Evolutionary conservation across 2,113 vertebrate genomes (phyloP), one percentile per base, ranked within the genome.

Genomic region (Toxotes chatareus): DNA sequence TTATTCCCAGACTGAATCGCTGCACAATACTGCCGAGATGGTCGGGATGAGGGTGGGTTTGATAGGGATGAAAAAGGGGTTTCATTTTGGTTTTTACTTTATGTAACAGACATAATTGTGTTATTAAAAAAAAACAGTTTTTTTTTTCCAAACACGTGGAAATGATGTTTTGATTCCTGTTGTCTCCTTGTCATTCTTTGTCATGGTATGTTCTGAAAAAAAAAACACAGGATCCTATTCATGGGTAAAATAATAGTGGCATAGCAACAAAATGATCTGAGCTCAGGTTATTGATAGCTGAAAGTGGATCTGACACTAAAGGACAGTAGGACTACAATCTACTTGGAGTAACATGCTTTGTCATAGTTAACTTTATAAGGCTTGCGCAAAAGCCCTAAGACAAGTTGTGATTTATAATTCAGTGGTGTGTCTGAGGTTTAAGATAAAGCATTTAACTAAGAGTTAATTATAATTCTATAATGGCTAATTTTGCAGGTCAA

Each of bases 41-140:
- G 89, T 89, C 78, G 85, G 90, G 90, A 87, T 84, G 78, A 91
- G 89, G 91, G 89, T 86, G 90, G 91, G 90, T 91, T 93, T 94
- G 87, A 91, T 91, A 91, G 88, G 90, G 89, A 85, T 44, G 64
- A 83, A 89, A 88, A 90, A 62, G 76, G 90, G 91, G 82, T 71
- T 80, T 89, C 46, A 83, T 93, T 91, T 91, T 91, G 84, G 76
- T 94, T 94, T 94, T 93, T 93, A 94, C 92, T 93, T 94, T 89
- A 89, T 93, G 92, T 94, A 94, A 91, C 87, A 83, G 57, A 91
- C 90, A 91, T 93, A 90, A 93, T 87, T 94, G 87, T 93, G 90
- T 94, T 94, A 94, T 91, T 93, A 92, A 92, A 93, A 88, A 92
- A 85, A 84, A 86, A 88, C 56, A 82, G 55, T 66, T 86, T 85